Base-by-base conservation (phyloP, 2,113 vertebrate species). In the Plectropomus leopardus region DNA sequence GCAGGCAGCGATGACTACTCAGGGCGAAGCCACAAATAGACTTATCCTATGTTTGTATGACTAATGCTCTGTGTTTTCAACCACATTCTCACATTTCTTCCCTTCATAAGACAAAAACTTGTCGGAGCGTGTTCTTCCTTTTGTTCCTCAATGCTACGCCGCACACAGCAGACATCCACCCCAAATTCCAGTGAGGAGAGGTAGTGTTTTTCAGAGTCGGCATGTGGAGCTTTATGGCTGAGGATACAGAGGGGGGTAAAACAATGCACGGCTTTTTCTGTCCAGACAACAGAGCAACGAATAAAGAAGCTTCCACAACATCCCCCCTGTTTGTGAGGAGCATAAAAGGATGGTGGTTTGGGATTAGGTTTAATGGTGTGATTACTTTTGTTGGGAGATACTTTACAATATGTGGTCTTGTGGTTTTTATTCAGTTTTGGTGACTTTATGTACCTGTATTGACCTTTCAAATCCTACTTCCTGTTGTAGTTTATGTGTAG, bases 61-160 rank as follows among this genome's bases (percentile, higher is more conserved):
- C 80, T 82, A 89, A 92, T 72, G 70, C 69, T 40, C 10, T 13
- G n/a, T 61, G 67, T 84, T 88, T 86, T 82, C 16, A 65, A 82
- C 82, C 70, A 44, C 88, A 89, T 88, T 80, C 90, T 91, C 85
- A 85, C 73, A 78, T 90, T 89, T 91, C 84, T 65, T 76, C 16
- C 72, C 75, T 58, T 86, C 57, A 51, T 74, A 47, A 85, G 68
- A 76, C 45, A 42, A 57, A 65, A 80, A 80, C 93, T 63, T 92
- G 93, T 74, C 60, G 7, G 40, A 76, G 72, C 93, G 14, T 83
- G 93, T 83, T 76, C 42, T 53, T 48, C 32, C 74, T 78, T 89
- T 93, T 88, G 85, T 88, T 58, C 84, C 65, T 50, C n/a, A 81
- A 71, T 5, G 26, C 82, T 59, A 32, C 19, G n/a, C 36, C 19